Evolutionary conservation across 2,797 vertebrate species (phyloP).

Genomic region (Sitta carolinensis): DNA sequence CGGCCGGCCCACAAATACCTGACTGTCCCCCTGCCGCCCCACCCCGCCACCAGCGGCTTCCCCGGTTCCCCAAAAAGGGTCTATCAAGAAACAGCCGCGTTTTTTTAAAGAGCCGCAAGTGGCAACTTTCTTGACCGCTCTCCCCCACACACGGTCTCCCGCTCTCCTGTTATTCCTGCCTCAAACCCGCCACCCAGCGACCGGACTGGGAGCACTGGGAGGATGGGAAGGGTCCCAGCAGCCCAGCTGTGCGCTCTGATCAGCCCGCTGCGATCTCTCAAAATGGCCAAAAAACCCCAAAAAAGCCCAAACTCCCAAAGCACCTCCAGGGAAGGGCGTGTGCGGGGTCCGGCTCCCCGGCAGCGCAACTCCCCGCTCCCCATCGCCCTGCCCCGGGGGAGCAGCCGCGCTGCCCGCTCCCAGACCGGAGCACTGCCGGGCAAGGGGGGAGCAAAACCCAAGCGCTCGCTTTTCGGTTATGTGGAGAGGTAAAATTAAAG

Average conservation of each 20-base stretch:
- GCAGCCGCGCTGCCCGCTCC: not conserved
- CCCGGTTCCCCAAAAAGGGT: not conserved
- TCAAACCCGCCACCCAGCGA: constrained; percentile 69
- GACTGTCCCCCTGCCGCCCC: not conserved
- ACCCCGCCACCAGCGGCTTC: not conserved
- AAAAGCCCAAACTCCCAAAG: not conserved
- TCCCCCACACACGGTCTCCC: not conserved
- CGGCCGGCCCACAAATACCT: not conserved
- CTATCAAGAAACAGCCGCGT: not conserved
- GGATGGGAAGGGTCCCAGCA: constrained; percentile 19
- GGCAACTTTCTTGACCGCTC: constrained; percentile 8
- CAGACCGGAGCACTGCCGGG: not conserved
- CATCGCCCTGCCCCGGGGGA: not conserved
- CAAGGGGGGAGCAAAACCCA: not conserved
- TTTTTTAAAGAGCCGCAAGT: constrained; percentile 5
- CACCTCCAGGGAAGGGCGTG: not conserved
- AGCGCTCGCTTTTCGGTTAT: not conserved
- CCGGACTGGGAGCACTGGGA: not conserved
- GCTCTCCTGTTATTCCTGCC: constrained; percentile 41
- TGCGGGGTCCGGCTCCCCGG: not conserved
- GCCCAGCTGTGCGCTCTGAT: not conserved
- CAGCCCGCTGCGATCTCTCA: not conserved
- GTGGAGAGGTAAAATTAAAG: fast-evolving
- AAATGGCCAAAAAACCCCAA: not conserved
- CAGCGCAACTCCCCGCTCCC: not conserved